phyloP scores from a whole-genome alignment of 2,797 vertebrate species.

The Pangasius macronema region DNA sequence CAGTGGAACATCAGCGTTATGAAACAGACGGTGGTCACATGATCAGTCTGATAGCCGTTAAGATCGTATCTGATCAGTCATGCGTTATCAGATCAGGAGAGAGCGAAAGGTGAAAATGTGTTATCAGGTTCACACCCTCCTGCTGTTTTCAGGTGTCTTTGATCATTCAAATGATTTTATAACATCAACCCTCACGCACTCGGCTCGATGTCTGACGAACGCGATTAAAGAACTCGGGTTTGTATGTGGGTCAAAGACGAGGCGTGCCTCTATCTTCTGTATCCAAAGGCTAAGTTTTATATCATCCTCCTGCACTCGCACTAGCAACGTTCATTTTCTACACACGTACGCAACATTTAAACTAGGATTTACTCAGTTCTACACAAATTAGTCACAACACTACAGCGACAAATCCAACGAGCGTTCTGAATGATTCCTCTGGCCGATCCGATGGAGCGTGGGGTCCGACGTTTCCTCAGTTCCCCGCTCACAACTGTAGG shows the following conservation, averaged over 20 bases:
- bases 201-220: background rate
- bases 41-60: background rate
- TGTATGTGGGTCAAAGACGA: background rate
- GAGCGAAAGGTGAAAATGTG: background rate
- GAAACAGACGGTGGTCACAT: background rate
- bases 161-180: background rate
- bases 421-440: background rate
- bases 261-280: background rate
- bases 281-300: background rate
- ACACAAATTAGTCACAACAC: background rate
- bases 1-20: slow-evolving; percentile 29
- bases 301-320: background rate
- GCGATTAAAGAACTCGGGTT: background rate
- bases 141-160: background rate
- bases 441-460: background rate
- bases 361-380: background rate
- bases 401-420: background rate
- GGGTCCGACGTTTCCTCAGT: background rate
- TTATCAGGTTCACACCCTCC: background rate
- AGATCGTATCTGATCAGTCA: background rate
- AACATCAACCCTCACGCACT: background rate
- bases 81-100: background rate
- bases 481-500: background rate
- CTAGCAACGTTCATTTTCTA: background rate
- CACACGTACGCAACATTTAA: background rate